These are phyloP conservation scores for Trisateles emortualis DNA, from an alignment of 2,888 invertebrate genomes.

Conservation along the genomic window DNA sequence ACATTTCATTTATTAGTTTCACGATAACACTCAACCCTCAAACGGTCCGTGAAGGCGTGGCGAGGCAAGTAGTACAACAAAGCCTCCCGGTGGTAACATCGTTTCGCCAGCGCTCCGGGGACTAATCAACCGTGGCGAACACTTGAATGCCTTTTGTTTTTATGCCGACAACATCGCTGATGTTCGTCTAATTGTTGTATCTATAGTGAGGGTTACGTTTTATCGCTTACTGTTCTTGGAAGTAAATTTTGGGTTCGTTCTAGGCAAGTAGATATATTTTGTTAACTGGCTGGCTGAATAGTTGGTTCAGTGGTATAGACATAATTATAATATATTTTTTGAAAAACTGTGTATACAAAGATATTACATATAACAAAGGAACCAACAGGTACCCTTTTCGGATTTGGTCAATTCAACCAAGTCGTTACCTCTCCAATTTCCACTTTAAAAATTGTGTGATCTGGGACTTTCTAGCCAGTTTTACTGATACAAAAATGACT, in stretches of 20 bases:
- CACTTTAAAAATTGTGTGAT: too few relatives aligned
- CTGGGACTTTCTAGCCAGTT: too few relatives aligned
- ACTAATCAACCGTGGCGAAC: conserved; percentile 59
- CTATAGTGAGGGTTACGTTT: conserved; percentile 6
- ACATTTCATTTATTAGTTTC: not conserved
- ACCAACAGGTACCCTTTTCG: too few relatives aligned
- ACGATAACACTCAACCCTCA: conserved; percentile 25
- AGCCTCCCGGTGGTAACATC: conserved; percentile 46
- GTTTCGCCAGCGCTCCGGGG: conserved; percentile 55
- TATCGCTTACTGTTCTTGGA: conserved; percentile 9
- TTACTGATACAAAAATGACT: too few relatives aligned
- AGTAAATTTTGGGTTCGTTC: conserved; percentile 1
- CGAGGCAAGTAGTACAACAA: conserved; percentile 45
- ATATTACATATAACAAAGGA: too few relatives aligned
- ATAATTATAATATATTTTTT: too few relatives aligned
- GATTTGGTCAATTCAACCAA: too few relatives aligned
- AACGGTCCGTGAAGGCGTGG: conserved; percentile 28
- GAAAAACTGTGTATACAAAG: too few relatives aligned
- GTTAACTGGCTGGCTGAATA: too few relatives aligned
- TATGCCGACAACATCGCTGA: conserved; percentile 42
- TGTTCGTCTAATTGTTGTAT: conserved; percentile 20
- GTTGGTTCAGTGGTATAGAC: too few relatives aligned
- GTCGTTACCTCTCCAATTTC: too few relatives aligned
- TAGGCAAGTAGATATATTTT: too few relatives aligned
- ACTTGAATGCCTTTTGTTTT: conserved; percentile 60